These are phyloP conservation scores for Malthinus flaveolus DNA, from an alignment of 2,888 invertebrate species.

Conservation along the genomic window DNA sequence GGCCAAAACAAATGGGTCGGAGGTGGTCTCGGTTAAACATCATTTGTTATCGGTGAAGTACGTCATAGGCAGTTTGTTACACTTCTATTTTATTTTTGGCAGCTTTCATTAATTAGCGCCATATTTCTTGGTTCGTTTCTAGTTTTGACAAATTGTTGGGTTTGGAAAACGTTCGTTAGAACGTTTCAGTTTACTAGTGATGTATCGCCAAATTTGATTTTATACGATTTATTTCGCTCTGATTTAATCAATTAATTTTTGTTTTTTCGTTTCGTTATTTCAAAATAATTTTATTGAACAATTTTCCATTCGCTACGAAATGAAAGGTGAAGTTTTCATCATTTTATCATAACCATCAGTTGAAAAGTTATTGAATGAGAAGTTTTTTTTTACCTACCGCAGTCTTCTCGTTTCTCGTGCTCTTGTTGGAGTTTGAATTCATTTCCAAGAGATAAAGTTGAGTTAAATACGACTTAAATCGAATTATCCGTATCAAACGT, in stretches of 20 bases:
- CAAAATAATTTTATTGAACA: too few species aligned
- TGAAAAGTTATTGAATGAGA: too few species aligned
- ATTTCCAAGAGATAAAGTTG: too few species aligned
- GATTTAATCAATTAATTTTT: too few species aligned
- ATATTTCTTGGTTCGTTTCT: conserved; percentile 14
- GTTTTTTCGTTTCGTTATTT: too few species aligned
- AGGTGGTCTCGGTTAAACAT: conserved; percentile 11
- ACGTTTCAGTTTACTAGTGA: not conserved
- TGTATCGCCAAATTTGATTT: conserved; percentile 4
- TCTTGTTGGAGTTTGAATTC: too few species aligned
- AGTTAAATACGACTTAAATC: too few species aligned
- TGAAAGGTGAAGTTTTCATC: not conserved
- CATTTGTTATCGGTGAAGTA: conserved; percentile 19
- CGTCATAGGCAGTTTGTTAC: conserved; percentile 21
- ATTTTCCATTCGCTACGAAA: not conserved
- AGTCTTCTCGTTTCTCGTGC: too few species aligned
- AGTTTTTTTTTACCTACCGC: too few species aligned
- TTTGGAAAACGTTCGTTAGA: conserved; percentile 3
- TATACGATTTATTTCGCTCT: not conserved
- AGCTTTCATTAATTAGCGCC: conserved; percentile 24
- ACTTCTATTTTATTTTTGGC: conserved; percentile 26
- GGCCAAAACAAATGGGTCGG: conserved; percentile 15
- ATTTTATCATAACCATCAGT: too few species aligned
- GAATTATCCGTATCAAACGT: too few species aligned
- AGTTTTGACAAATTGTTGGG: conserved; percentile 9